Evolutionary conservation across 1,140 invertebrate species (phyloP), one percentile per base, ranked within the genome.

Genomic region (Brachionus calyciflorus): DNA sequence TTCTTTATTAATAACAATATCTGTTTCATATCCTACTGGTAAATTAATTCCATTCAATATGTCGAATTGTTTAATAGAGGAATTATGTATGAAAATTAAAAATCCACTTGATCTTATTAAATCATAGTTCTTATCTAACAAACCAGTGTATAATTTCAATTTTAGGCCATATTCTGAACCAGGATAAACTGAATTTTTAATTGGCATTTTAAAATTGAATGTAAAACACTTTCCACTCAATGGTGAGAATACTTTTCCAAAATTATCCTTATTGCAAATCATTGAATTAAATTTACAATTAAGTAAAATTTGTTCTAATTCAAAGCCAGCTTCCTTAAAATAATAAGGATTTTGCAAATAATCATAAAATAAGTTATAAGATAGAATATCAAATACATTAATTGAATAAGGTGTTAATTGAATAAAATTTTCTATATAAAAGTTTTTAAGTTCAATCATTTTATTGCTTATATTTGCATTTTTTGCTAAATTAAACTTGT

Each of bases 51-150:
- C 28, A 26, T 60, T 28, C 12, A 30, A 60, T 3, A 33, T n/a
- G 12, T 14, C 30, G 19, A 33, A 33, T 17, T 10, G 55, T 3
- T 10, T 4, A 2, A n/a, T 60, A 7, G 55, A 60, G 7, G 55
- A 60, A 37, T 60, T 60, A 30, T 60, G 55, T 33, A 60, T 33
- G 17, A 60, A 60, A 3, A 60, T 30, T 30, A 33, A 28, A 60
- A 60, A 10, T n/a, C 55, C 55, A 33, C 19, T 60, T 60, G 55
- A 0, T 1, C 7, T 19, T 3, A 60, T 33, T 33, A 60, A 60
- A 37, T 60, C 55, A 17, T 19, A n/a, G 19, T 60, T 28, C 1
- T n/a, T 0, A 37, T 10, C 33, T 33, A 3, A 1, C 17, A 4
- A 60, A n/a, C 55, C 55, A 33, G 26, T 30, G 30, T 33, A 60